Conservation (phyloP, 2,888 invertebrate genomes). For the Crematogaster levior region DNA sequence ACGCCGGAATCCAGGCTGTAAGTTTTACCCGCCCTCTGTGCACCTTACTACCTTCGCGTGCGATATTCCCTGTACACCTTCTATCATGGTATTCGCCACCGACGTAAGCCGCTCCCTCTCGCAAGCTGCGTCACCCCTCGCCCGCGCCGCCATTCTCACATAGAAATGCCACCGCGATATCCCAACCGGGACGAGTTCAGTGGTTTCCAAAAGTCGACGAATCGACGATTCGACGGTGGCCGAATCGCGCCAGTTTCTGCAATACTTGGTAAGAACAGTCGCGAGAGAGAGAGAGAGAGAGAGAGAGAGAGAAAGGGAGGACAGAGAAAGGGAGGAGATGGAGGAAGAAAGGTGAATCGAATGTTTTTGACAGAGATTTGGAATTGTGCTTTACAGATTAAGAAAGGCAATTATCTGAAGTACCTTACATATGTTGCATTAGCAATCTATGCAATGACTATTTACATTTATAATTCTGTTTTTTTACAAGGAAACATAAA, state of each 20-base stretch:
- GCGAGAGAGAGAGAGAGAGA: conserved; percentile 22
- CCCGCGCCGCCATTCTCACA: conserved; percentile 65
- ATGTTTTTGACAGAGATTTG: conserved; percentile 14
- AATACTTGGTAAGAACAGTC: conserved; percentile 27
- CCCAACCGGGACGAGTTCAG: conserved; percentile 77
- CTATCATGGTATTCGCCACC: conserved; percentile 48
- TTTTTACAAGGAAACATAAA: conserved; percentile 4
- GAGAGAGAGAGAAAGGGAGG: conserved; percentile 27
- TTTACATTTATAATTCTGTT: conserved; percentile 2
- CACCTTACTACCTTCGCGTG: conserved; percentile 62
- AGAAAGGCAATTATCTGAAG: not conserved
- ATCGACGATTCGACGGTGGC: conserved; percentile 67
- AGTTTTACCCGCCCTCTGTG: conserved; percentile 64
- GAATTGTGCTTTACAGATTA: not conserved
- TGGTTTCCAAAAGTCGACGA: conserved; percentile 78
- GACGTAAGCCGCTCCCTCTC: conserved; percentile 48
- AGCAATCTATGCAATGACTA: not conserved
- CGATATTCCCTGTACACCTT: conserved; percentile 42
- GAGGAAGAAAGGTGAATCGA: conserved; percentile 8
- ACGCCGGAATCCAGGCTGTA: conserved; percentile 57
- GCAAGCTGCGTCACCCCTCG: conserved; percentile 41
- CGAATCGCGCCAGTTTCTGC: conserved; percentile 58
- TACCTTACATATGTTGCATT: not conserved
- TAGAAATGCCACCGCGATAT: conserved; percentile 68
- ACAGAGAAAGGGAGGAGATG: conserved; percentile 16